These are phyloP conservation scores for Ceyx margarethae DNA, from an alignment of 2,113 vertebrate genomes.

Conservation along the genomic window DNA sequence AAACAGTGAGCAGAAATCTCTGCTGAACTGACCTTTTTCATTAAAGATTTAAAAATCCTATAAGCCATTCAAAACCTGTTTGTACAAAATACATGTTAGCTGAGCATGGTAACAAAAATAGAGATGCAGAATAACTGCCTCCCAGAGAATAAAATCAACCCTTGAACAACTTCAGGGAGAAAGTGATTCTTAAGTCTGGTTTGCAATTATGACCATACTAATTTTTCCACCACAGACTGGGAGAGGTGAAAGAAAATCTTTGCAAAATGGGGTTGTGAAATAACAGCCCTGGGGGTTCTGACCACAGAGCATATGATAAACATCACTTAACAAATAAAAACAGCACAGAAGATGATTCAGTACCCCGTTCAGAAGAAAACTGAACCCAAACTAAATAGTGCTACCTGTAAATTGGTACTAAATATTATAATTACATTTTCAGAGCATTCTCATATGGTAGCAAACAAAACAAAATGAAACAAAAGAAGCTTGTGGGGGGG, in stretches of 20 bases:
- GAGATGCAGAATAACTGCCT: not conserved
- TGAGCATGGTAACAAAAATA: not conserved
- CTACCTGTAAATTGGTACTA: not conserved
- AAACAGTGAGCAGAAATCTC: not conserved
- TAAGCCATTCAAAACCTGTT: not conserved
- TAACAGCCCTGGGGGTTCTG: not conserved
- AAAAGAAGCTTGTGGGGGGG: too few species aligned
- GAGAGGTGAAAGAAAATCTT: not conserved
- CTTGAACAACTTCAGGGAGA: not conserved
- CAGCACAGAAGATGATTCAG: not conserved
- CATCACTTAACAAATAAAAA: not conserved
- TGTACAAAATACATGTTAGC: not conserved
- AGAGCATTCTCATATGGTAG: not conserved
- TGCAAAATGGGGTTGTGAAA: not conserved
- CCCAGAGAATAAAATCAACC: not conserved
- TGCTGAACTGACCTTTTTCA: not conserved
- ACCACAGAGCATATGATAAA: not conserved
- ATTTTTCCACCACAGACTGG: not conserved
- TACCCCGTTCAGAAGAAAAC: not conserved
- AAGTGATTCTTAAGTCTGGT: not conserved
- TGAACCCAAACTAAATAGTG: rapidly evolving
- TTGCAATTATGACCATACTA: not conserved
- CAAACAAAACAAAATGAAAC: too few species aligned
- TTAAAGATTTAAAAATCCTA: not conserved
- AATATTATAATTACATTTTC: not conserved